phyloP scores from a whole-genome alignment of 1,140 invertebrate genomes.

The Tetraneura akinire region DNA sequence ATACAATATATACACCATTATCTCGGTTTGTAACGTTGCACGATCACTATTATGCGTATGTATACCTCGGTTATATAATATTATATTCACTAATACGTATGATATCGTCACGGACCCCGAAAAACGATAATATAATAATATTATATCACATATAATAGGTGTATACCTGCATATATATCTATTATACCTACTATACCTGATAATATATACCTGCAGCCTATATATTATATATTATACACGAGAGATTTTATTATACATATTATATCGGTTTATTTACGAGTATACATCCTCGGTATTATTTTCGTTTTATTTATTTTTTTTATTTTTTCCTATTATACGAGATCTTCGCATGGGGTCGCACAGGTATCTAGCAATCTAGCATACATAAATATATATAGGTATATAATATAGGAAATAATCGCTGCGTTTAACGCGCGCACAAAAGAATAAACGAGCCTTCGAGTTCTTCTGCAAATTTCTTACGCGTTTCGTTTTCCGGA shows the following conservation, averaged over 20 bases:
- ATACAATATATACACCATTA: not conserved
- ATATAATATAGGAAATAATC: not conserved
- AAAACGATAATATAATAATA: slow-evolving; percentile 33
- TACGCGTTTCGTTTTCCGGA: slow-evolving; percentile 22
- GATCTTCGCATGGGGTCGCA: not conserved
- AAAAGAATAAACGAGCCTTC: not conserved
- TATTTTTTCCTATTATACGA: not conserved
- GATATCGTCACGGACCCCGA: slow-evolving; percentile 25
- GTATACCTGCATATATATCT: too few relatives aligned
- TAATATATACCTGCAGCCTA: too few relatives aligned
- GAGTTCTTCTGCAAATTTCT: slow-evolving; percentile 13
- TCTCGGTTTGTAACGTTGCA: not conserved
- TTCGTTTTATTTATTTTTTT: slow-evolving; percentile 11
- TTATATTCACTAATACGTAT: too few relatives aligned
- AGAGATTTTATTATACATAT: slow-evolving; percentile 21
- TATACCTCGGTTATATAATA: not conserved
- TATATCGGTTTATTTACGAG: not conserved
- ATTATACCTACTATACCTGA: too few relatives aligned
- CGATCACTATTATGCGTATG: not conserved
- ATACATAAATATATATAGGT: too few relatives aligned
- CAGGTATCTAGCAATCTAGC: too few relatives aligned
- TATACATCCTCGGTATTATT: not conserved
- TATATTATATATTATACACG: too few relatives aligned
- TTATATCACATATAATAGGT: not conserved
- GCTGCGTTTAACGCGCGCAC: not conserved